A percentile compares a stretch with the other conserved stretches of the same genome.
phyloP scores from a whole-genome alignment of 2,797 vertebrate species.

The Echiichthys vipera region DNA sequence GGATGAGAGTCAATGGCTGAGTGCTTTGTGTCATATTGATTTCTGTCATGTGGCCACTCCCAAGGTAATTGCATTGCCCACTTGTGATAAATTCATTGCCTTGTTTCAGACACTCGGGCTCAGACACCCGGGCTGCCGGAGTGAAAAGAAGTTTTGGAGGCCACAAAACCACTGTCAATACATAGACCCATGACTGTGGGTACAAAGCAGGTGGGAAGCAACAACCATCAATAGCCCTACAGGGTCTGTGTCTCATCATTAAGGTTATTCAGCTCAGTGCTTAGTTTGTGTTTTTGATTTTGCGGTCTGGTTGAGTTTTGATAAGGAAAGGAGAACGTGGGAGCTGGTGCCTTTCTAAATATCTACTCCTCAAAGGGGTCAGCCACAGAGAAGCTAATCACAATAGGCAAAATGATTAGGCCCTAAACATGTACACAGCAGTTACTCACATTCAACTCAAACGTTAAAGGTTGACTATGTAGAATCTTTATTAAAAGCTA shows the following conservation, averaged over 20 bases:
- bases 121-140: constrained; percentile 33
- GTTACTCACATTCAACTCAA: constrained; percentile 12
- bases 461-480: too few species aligned
- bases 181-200: constrained; percentile 9
- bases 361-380: background rate
- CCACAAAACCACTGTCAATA: constrained; percentile 38
- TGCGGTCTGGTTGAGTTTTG: constrained; percentile 3
- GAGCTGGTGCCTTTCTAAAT: background rate
- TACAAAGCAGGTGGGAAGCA: constrained; percentile 21
- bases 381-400: background rate
- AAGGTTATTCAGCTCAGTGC: constrained; percentile 8
- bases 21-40: constrained; percentile 85
- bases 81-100: constrained; percentile 81
- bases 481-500: too few species aligned
- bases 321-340: background rate
- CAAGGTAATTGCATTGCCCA: constrained; percentile 81
- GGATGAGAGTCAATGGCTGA: constrained; percentile 76
- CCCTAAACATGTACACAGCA: constrained; percentile 29
- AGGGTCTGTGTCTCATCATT: background rate
- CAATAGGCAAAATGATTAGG: constrained; percentile 10
- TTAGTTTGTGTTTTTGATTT: constrained; percentile 17
- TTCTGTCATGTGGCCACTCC: constrained; percentile 77
- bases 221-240: constrained; percentile 12
- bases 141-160: constrained; percentile 64
- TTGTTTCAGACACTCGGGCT: constrained; percentile 67